Evolutionary conservation across 1,140 invertebrate species (phyloP), one percentile per base, ranked within the genome.

Genomic region (Marisa cornuarietis): DNA sequence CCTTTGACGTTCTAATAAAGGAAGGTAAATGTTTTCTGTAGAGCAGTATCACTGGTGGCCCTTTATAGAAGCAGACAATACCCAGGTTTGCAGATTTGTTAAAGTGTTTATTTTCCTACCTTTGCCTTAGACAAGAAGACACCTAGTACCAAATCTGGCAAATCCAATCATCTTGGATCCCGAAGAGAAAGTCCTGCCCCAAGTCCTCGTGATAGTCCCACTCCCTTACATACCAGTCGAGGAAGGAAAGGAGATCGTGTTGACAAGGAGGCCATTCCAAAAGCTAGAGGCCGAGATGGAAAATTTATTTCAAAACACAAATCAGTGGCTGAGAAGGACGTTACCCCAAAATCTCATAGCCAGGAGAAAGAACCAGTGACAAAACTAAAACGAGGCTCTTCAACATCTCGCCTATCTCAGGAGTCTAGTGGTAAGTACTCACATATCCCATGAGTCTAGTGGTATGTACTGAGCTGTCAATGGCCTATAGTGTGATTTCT

Each of bases 171-270:
- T 51, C 79, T 83, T 20, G 83, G 82, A 2, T 87, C 86, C 20
- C 80, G 84, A 26, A 54, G 75, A 72, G 84, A 83, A 24, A 89
- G 86, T 82, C 88, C 88, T 14, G 76, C 85, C 24, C 83, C 86
- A 75, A 89, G 88, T 81, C 88, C 88, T 14, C 77, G 86, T 26
- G 84, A 86, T 76, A 89, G 88, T 81, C 88, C 88, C 54, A 77
- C 86, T 11, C 85, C 85, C 20, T 74, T 77, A 14, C 66, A 58
- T n/a, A 66, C 76, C 49, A 69, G 42, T 51, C 76, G 76, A 4
- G 49, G 20, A 42, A 54, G 51, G 61, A 68, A 52, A 24, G 51
- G 54, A 51, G 31, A 77, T 14, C 14, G 16, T 22, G 16, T 63
- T 24, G 20, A 49, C 7, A 69, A 51, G 14, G 76, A 77, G 54